Percentiles rank a stretch among this genome's conserved stretches.
Evolutionary conservation across 2,888 invertebrate genomes (phyloP).

Genomic region (Oscheius sp.): DNA sequence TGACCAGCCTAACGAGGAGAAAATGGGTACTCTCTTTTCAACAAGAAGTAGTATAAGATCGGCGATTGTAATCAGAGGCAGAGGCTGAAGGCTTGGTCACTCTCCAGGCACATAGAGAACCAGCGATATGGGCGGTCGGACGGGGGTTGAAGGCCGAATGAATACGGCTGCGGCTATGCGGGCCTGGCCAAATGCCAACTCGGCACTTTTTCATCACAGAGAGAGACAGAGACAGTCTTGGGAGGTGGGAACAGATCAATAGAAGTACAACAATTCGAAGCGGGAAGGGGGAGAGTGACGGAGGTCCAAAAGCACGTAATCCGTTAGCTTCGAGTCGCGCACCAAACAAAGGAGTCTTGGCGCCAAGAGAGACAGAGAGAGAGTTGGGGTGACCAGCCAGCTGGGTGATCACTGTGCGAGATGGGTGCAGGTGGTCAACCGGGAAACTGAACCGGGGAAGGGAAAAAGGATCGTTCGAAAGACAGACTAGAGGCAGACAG

Average conservation of each 20-base stretch:
- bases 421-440: neutral
- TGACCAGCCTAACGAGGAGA: too few species aligned
- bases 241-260: slow-evolving; percentile 29
- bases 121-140: too few species aligned
- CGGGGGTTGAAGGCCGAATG: neutral
- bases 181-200: slow-evolving; percentile 15
- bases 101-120: too few species aligned
- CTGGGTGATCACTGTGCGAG: neutral
- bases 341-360: slow-evolving; percentile 35
- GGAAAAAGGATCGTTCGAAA: neutral
- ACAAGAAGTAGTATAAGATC: too few species aligned
- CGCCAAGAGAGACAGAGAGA: slow-evolving; percentile 23
- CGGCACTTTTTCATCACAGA: slow-evolving; percentile 21
- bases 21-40: too few species aligned
- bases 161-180: neutral
- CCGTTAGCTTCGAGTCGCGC: slow-evolving; percentile 38
- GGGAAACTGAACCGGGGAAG: neutral
- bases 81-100: too few species aligned
- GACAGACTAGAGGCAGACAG: too few species aligned
- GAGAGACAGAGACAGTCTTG: neutral
- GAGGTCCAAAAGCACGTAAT: slow-evolving; percentile 36
- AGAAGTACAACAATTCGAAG: slow-evolving; percentile 14
- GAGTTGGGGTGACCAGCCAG: neutral
- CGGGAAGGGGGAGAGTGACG: neutral
- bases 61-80: too few species aligned